Conservation (phyloP, 1,140 invertebrate genomes). For the Schlechtendalia chinensis region DNA sequence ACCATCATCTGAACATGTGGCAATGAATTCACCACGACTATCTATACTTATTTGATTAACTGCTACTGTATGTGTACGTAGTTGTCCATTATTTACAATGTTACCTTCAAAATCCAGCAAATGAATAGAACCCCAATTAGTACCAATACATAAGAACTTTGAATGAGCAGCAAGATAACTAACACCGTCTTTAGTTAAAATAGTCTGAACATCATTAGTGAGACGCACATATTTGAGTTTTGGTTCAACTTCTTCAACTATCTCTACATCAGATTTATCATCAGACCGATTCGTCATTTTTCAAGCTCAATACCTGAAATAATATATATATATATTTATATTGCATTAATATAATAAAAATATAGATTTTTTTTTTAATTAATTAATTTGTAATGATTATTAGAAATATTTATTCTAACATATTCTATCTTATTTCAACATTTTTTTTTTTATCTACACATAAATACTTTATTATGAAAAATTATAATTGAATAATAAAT, state of each 20-base stretch:
- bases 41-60: slow-evolving; percentile 95
- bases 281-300: slow-evolving; percentile 49
- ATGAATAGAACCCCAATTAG: slow-evolving; percentile 85
- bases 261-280: slow-evolving; percentile 49
- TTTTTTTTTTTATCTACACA: no score
- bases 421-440: neutral
- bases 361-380: no score
- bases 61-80: slow-evolving; percentile 78
- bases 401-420: neutral
- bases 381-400: neutral
- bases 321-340: neutral
- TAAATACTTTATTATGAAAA: no score
- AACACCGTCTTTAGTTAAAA: slow-evolving; percentile 83
- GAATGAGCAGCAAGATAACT: slow-evolving; percentile 89
- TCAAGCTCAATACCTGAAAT: slow-evolving; percentile 4
- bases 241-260: slow-evolving; percentile 75
- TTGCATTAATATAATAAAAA: neutral
- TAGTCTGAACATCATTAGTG: slow-evolving; percentile 80
- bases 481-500: no score
- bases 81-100: slow-evolving; percentile 69
- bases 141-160: slow-evolving; percentile 77
- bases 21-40: slow-evolving; percentile 83
- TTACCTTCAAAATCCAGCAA: slow-evolving; percentile 92
- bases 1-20: slow-evolving; percentile 94
- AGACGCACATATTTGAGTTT: slow-evolving; percentile 89